Conservation (phyloP, 2,888 invertebrate species). For the Cryptus viduatorius region DNA sequence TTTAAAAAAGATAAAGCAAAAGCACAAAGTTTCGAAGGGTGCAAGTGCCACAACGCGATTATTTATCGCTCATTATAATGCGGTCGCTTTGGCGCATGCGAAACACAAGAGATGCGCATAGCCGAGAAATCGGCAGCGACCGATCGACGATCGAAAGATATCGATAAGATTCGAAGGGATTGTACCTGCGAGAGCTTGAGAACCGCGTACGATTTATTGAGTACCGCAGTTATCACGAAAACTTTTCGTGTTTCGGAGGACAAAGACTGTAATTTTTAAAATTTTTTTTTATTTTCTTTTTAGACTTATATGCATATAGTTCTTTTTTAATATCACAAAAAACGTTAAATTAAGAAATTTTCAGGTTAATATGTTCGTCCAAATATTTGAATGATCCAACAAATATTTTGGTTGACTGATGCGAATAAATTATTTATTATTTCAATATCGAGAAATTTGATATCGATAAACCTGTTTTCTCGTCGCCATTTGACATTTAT, state of each 20-base stretch:
- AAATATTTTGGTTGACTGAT: no score
- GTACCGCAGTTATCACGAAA: conserved; percentile 5
- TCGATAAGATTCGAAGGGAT: conserved; percentile 77
- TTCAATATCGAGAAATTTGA: no score
- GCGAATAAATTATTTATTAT: no score
- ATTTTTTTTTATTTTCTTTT: not conserved
- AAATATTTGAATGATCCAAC: no score
- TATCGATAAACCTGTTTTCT: not conserved
- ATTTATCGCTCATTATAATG: conserved; percentile 82
- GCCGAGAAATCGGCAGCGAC: conserved; percentile 77
- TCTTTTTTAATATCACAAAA: not conserved
- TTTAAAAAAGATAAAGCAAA: conserved; percentile 30
- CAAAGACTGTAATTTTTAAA: not conserved
- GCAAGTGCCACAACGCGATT: conserved; percentile 75
- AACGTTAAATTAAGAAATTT: not conserved
- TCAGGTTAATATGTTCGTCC: no score
- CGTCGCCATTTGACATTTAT: not conserved
- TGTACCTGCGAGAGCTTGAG: conserved; percentile 66
- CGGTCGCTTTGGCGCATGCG: conserved; percentile 67
- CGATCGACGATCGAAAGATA: conserved; percentile 72
- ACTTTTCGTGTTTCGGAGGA: not conserved
- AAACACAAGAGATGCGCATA: conserved; percentile 58
- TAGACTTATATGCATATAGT: no score
- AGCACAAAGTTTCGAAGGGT: conserved; percentile 64
- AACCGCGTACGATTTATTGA: conserved; percentile 79